Evolutionary conservation across 2,113 vertebrate species (phyloP), one percentile per base, ranked within the genome.

Genomic region (Engraulis encrasicolus): DNA sequence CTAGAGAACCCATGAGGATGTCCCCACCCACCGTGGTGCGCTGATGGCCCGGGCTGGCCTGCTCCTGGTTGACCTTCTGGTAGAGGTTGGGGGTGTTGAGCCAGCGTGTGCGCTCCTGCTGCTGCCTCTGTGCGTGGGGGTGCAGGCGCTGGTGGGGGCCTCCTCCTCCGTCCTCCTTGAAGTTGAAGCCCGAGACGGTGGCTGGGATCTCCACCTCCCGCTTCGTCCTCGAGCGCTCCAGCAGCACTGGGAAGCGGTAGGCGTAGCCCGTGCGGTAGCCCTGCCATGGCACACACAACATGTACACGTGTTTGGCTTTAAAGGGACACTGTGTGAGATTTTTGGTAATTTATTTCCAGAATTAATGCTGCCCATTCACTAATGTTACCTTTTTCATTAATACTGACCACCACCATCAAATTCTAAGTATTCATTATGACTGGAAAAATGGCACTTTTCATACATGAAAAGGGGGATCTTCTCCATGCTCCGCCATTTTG

Each of bases 81-180:
- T 99, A 99, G 87, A 95, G 95, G 92, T 99, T 99, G 74, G 98
- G 98, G 0, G 98, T 99, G 93, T 99, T 99, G 85, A 99, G 97
- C 98, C 98, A 99, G 18, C 98, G 94, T 0, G 97, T 99, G 93
- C 97, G 98, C 92, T 99, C 98, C 90, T 97, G 97, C 93, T 99
- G 98, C 86, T 99, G 98, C 34, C 96, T 96, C 89, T 99, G 98
- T 50, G 96, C 95, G 0, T 98, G 97, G 15, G 96, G 97, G 31
- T 96, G 94, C 89, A 96, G 95, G 0, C 94, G 89, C 0, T 96
- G 89, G 0, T 93, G 87, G 0, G 95, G 85, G 50, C 92, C 95
- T 0, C 93, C 95, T 0, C 93, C 80, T 0, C 93, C 91, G 0
- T 95, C 96, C 4, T 98, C 98, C 34, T 98, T 96, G 0, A 99